These are phyloP conservation scores for Coturnix japonica DNA, from an alignment of 2,113 vertebrate species.

Conservation along the genomic window DNA sequence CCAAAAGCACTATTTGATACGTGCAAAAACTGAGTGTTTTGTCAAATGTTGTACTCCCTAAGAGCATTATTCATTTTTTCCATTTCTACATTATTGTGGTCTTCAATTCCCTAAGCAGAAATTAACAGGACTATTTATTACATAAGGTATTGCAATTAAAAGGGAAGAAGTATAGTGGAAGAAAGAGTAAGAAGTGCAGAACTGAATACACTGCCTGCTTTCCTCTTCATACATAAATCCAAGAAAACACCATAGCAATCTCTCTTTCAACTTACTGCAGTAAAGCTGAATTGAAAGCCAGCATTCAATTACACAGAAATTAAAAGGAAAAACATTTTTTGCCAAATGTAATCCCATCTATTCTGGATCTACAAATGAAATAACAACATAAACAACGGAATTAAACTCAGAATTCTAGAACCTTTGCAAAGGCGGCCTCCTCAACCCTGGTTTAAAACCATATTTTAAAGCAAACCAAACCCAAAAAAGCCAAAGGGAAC, in stretches of 20 bases:
- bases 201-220: neutral
- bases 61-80: neutral
- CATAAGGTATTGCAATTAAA: neutral
- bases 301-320: neutral
- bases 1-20: neutral
- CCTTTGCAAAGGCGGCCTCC: neutral
- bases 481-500: neutral
- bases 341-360: neutral
- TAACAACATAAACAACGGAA: neutral
- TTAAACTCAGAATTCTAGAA: neutral
- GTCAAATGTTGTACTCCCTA: neutral
- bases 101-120: constrained; percentile 17
- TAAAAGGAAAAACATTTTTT: neutral
- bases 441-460: neutral
- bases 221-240: neutral
- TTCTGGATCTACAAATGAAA: neutral
- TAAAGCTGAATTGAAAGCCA: neutral
- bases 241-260: neutral
- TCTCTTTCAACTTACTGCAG: neutral
- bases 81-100: neutral
- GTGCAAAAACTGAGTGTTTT: neutral
- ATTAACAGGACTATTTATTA: neutral
- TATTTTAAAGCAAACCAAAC: neutral
- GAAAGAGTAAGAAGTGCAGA: neutral
- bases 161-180: neutral